Conservation (phyloP, 2,888 invertebrate genomes). For the Belgica antarctica region DNA sequence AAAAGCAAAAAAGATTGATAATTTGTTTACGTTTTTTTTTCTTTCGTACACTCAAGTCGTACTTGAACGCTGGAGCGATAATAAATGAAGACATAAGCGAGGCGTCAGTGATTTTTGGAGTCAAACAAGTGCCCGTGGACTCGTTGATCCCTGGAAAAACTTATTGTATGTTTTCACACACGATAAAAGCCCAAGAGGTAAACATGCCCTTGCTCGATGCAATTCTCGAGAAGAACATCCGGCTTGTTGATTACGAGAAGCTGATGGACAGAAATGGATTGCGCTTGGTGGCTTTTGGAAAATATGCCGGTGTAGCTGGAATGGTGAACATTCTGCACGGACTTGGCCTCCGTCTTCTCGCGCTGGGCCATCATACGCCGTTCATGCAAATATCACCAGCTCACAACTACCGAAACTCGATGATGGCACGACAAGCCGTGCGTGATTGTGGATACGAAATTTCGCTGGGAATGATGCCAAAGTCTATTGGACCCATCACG, state of each 20-base stretch:
- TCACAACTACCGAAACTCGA: slow-evolving; percentile 96
- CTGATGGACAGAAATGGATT: slow-evolving; percentile 85
- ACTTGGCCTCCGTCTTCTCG: slow-evolving; percentile 85
- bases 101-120: slow-evolving; percentile 94
- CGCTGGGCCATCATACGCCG: slow-evolving; percentile 97
- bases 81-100: slow-evolving; percentile 96
- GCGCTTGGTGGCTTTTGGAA: slow-evolving; percentile 96
- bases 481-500: slow-evolving; percentile 69
- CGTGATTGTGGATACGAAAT: slow-evolving; percentile 99
- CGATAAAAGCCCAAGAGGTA: slow-evolving; percentile 97
- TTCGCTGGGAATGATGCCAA: slow-evolving; percentile 91
- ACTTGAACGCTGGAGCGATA: slow-evolving; percentile 87
- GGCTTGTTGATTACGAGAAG: slow-evolving; percentile 96
- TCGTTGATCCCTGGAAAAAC: slow-evolving; percentile 93
- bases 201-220: slow-evolving; percentile 98
- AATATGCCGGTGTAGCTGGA: slow-evolving; percentile 97
- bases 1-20: too few relatives aligned
- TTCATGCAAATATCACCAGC: slow-evolving; percentile 99
- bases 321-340: slow-evolving; percentile 99
- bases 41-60: slow-evolving; percentile 62
- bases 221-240: slow-evolving; percentile 91
- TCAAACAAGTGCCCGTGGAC: slow-evolving; percentile 92
- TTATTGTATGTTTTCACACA: slow-evolving; percentile 98
- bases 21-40: background rate
- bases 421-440: slow-evolving; percentile 96